Conservation (phyloP, 2,113 vertebrate genomes). For the Artemisiospiza belli region DNA sequence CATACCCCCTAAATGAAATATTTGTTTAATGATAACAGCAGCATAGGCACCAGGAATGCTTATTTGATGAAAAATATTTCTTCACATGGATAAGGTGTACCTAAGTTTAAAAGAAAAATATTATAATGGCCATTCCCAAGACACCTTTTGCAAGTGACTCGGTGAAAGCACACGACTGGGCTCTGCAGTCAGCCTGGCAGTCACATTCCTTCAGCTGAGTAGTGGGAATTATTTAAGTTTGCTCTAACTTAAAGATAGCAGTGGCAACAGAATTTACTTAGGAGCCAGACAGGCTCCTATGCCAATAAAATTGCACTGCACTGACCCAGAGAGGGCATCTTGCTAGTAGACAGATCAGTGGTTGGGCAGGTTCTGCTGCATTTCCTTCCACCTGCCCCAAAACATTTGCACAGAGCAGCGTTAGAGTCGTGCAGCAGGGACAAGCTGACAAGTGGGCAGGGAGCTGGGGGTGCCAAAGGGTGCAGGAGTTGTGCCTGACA, state of each 20-base stretch:
- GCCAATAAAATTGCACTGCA: neutral
- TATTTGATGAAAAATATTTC: conserved; percentile 8
- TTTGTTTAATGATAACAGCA: conserved; percentile 26
- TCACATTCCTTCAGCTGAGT: neutral
- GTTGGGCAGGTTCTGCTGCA: conserved; percentile 34
- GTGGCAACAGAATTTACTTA: neutral
- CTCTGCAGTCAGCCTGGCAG: neutral
- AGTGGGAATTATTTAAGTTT: neutral
- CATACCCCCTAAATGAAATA: neutral
- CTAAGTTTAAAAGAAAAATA: neutral
- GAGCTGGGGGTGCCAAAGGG: neutral
- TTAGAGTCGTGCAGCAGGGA: neutral
- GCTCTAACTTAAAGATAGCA: neutral
- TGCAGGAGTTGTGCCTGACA: neutral
- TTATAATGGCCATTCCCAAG: neutral
- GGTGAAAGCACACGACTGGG: neutral
- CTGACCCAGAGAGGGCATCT: conserved; percentile 7
- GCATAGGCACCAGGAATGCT: neutral
- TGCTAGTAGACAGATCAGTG: neutral
- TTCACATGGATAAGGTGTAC: neutral
- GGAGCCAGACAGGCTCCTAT: neutral
- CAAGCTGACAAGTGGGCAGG: neutral
- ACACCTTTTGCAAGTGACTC: conserved; percentile 1
- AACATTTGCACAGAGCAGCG: neutral
- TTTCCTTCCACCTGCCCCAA: neutral